A percentile compares a stretch with the other conserved stretches of the same genome.
Conservation (phyloP, 2,797 vertebrate species). For the Thalassophryne amazonica region DNA sequence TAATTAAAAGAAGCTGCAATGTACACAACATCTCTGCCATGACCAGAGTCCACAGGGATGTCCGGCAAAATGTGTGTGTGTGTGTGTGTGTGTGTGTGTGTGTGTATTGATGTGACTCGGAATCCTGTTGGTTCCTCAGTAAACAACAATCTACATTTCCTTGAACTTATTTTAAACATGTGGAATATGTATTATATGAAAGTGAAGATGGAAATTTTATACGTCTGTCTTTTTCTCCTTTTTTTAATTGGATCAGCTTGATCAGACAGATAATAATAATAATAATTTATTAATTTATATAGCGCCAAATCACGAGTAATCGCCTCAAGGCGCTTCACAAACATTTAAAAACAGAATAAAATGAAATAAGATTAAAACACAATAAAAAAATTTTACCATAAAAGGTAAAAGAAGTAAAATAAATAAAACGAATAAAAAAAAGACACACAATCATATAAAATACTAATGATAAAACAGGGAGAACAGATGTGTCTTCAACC, state of each 20-base stretch:
- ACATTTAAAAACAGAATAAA: no score
- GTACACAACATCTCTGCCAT: slow-evolving; percentile 44
- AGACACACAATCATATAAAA: no score
- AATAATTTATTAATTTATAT: no score
- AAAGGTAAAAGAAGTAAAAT: no score
- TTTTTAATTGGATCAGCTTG: slow-evolving; percentile 12
- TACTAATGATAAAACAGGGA: no score
- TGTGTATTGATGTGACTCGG: slow-evolving; percentile 12
- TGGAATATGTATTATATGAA: slow-evolving; percentile 13
- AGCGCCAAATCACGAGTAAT: no score
- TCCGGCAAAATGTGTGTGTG: slow-evolving; percentile 27
- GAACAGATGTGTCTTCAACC: no score
- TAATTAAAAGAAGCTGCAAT: slow-evolving; percentile 68
- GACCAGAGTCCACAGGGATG: slow-evolving; percentile 60
- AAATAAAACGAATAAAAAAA: no score
- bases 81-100: background rate
- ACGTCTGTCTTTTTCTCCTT: background rate
- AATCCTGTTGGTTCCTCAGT: slow-evolving; percentile 3
- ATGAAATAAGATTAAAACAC: no score
- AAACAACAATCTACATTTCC: slow-evolving; percentile 16
- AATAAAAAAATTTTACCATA: no score
- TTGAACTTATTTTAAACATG: background rate
- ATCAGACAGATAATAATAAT: no score
- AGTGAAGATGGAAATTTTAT: slow-evolving; percentile 12
- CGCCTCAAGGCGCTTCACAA: no score